phyloP scores from a whole-genome alignment of 1,140 invertebrate species.

The Dreissena rostriformis region DNA sequence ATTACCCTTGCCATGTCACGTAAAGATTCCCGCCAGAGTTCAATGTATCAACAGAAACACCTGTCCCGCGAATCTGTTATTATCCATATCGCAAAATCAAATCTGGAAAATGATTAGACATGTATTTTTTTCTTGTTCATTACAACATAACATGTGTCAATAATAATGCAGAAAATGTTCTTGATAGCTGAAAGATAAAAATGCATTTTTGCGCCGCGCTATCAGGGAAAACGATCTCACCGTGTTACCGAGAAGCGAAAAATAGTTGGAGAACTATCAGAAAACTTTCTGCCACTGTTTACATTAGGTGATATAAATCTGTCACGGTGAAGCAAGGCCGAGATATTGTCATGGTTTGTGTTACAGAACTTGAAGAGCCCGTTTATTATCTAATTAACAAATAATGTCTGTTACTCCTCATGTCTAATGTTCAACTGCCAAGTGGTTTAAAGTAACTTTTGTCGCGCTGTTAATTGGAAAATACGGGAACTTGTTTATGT shows the following conservation, averaged over 20 bases:
- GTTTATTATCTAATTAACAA: constrained; percentile 1
- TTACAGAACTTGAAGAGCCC: background rate
- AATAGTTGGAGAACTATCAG: background rate
- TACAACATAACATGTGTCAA: constrained; percentile 8
- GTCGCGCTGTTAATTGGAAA: too few species aligned
- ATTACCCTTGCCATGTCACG: too few species aligned
- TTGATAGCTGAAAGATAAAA: background rate
- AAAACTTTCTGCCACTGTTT: background rate
- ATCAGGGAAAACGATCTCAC: too few species aligned
- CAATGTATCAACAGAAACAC: background rate
- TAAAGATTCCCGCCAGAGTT: background rate
- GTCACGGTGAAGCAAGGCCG: background rate
- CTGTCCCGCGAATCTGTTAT: background rate
- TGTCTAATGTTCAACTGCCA: too few species aligned
- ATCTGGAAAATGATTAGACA: background rate
- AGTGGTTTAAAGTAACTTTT: too few species aligned
- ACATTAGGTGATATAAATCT: constrained; percentile 9
- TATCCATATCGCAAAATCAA: background rate
- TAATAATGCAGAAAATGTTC: background rate
- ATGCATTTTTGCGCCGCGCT: background rate
- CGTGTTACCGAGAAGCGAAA: too few species aligned
- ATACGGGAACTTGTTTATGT: too few species aligned
- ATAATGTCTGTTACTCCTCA: background rate
- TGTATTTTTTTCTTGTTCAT: constrained; percentile 6
- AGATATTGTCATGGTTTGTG: background rate